Conservation (phyloP, 2,113 vertebrate genomes). For the Polyodon spathula region DNA sequence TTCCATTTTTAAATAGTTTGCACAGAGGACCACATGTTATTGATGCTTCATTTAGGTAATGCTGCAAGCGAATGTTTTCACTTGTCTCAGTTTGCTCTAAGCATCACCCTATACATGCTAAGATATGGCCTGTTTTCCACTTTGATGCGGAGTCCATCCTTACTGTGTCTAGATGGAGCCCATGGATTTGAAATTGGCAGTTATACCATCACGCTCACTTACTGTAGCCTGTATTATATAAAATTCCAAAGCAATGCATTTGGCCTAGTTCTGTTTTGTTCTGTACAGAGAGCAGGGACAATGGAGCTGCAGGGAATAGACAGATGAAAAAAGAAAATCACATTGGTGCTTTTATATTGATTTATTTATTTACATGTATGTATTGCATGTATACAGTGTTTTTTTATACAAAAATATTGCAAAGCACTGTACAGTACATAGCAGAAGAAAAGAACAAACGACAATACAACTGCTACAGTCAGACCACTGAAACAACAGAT, state of each 20-base stretch:
- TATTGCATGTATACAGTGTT: too few species aligned
- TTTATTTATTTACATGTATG: too few species aligned
- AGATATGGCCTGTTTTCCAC: slow-evolving; percentile 6
- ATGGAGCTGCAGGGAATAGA: too few species aligned
- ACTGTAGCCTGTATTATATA: not conserved
- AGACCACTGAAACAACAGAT: too few species aligned
- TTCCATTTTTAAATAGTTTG: not conserved
- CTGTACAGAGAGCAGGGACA: not conserved
- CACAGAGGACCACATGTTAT: not conserved
- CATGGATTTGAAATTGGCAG: slow-evolving; percentile 4
- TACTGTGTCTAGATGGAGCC: not conserved
- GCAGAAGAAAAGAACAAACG: too few species aligned
- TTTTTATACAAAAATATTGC: too few species aligned
- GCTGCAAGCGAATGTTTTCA: not conserved
- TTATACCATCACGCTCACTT: not conserved
- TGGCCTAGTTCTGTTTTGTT: not conserved
- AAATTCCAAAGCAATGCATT: not conserved
- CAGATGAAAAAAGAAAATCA: too few species aligned
- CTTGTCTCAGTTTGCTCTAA: not conserved
- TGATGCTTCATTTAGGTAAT: not conserved
- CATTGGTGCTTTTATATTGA: too few species aligned
- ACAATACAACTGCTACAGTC: too few species aligned
- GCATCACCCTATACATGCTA: not conserved
- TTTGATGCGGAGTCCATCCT: not conserved
- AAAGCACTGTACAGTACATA: too few species aligned